Evolutionary conservation across 1,140 invertebrate species (phyloP).

Genomic region (Physella acuta): DNA sequence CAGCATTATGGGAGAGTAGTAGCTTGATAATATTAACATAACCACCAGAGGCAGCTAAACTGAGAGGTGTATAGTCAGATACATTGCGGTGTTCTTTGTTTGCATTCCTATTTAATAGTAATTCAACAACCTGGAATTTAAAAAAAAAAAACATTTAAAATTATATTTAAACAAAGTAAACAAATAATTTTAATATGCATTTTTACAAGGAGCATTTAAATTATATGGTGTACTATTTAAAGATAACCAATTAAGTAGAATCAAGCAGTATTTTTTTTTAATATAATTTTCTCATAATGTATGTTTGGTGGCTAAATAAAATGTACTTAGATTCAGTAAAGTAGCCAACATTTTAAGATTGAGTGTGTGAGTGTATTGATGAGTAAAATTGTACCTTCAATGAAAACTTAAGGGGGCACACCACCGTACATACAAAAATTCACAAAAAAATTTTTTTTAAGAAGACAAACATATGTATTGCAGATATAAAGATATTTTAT

Average conservation of each 20-base stretch:
- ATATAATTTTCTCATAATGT: too few species aligned
- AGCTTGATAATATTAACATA: slow-evolving; percentile 99
- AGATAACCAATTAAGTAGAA: too few species aligned
- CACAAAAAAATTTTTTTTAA: too few species aligned
- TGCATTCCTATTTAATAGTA: slow-evolving; percentile 81
- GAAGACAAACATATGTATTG: neutral
- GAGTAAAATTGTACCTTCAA: too few species aligned
- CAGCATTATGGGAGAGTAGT: slow-evolving; percentile 88
- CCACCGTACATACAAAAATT: too few species aligned
- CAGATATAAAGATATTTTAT: neutral
- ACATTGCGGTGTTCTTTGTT: slow-evolving; percentile 99
- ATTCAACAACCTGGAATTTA: slow-evolving; percentile 84
- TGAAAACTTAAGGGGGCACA: too few species aligned
- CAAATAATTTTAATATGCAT: slow-evolving; percentile 1
- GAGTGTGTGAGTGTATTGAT: too few species aligned
- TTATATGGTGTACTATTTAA: neutral
- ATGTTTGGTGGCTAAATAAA: too few species aligned
- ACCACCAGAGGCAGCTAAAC: slow-evolving; percentile 94
- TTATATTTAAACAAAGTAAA: neutral
- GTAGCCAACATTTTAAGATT: too few species aligned
- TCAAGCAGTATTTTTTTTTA: too few species aligned
- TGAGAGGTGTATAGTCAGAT: slow-evolving; percentile 97
- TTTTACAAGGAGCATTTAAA: neutral
- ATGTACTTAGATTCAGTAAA: too few species aligned
- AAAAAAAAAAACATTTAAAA: too few species aligned